phyloP scores from a whole-genome alignment of 92 coral and sea anemone species.

The Montipora capitata region DNA sequence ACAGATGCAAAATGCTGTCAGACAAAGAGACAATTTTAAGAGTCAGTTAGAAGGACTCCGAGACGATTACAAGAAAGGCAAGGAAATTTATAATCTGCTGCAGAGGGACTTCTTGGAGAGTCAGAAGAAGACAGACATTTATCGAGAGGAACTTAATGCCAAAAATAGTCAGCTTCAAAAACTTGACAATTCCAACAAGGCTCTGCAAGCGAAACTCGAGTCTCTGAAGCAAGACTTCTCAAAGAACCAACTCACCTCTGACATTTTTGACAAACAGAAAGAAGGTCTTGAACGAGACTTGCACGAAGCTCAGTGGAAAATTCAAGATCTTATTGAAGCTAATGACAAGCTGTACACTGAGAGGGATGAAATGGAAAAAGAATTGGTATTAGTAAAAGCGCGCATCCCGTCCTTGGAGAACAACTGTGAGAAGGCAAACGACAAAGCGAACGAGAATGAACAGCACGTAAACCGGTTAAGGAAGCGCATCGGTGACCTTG shows the following conservation, averaged over 20 bases:
- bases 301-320: slow-evolving; percentile 84
- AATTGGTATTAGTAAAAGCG: slow-evolving; percentile 80
- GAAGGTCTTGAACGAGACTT: slow-evolving; percentile 89
- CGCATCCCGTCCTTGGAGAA: slow-evolving; percentile 88
- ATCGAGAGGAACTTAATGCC: slow-evolving; percentile 87
- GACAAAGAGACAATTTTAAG: slow-evolving; percentile 94
- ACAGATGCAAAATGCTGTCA: slow-evolving; percentile 88
- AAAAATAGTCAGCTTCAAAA: slow-evolving; percentile 86
- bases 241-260: slow-evolving; percentile 91
- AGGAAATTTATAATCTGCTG: slow-evolving; percentile 84
- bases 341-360: slow-evolving; percentile 80
- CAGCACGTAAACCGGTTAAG: slow-evolving; percentile 88
- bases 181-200: slow-evolving; percentile 89
- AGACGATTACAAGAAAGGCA: slow-evolving; percentile 91
- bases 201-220: slow-evolving; percentile 87
- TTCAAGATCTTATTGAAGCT: slow-evolving; percentile 90
- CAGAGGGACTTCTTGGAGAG: slow-evolving; percentile 94
- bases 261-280: slow-evolving; percentile 86
- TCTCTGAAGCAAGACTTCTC: slow-evolving; percentile 91
- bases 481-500: slow-evolving; percentile 86
- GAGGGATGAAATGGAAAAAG: slow-evolving; percentile 92
- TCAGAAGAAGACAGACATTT: slow-evolving; percentile 87
- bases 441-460: slow-evolving; percentile 88
- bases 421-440: slow-evolving; percentile 87
- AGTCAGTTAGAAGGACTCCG: slow-evolving; percentile 86